Conservation (phyloP, 2,797 vertebrate species). For the Onychomys leucogaster region DNA sequence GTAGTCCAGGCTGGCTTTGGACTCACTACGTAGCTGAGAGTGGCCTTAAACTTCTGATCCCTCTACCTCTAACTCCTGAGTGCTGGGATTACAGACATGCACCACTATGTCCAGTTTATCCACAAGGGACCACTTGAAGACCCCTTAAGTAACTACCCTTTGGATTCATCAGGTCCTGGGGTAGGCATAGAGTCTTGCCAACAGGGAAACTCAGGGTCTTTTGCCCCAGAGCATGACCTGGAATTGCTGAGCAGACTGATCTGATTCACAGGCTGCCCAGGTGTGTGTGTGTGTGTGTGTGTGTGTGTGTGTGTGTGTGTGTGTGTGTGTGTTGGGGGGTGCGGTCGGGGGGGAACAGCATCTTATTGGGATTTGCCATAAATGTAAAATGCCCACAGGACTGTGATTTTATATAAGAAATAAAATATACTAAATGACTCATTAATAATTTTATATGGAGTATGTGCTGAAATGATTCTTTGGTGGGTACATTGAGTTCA, state of each 20-base stretch:
- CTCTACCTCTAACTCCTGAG: neutral
- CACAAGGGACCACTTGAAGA: neutral
- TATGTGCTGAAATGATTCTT: neutral
- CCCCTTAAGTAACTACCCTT: neutral
- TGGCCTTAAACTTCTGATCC: neutral
- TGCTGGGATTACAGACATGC: neutral
- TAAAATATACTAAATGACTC: neutral
- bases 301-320: too few species aligned
- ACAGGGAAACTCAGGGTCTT: neutral
- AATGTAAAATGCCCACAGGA: neutral
- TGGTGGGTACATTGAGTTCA: neutral
- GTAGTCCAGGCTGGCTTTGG: neutral
- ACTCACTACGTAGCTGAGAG: neutral
- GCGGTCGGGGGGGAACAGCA: neutral
- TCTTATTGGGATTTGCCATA: neutral
- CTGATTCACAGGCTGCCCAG: neutral
- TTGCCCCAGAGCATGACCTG: neutral
- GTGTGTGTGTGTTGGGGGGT: neutral
- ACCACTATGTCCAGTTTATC: neutral
- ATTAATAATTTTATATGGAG: neutral
- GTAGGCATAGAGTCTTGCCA: rapidly evolving
- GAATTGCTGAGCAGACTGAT: neutral
- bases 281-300: neutral
- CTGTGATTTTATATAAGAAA: neutral
- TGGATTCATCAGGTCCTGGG: neutral